Evolutionary conservation across 2,888 invertebrate species (phyloP).

Genomic region (Dicyrtomina minuta): DNA sequence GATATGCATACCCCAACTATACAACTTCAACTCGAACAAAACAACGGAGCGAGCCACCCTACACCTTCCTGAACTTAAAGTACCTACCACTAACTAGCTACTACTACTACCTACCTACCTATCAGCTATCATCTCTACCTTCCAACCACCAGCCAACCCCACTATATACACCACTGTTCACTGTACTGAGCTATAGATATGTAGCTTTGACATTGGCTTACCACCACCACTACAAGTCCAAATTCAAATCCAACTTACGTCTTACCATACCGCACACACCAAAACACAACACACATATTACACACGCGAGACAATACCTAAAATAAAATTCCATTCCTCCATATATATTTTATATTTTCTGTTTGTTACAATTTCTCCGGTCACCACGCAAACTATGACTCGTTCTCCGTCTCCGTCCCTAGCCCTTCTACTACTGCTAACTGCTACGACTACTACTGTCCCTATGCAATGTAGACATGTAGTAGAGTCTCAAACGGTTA

Average conservation of each 20-base stretch:
- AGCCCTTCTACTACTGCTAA: too few species aligned
- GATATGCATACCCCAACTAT: background rate
- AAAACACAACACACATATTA: background rate
- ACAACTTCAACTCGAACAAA: background rate
- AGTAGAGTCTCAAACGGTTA: slow-evolving; percentile 22
- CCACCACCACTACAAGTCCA: too few species aligned
- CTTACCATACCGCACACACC: slow-evolving; percentile 18
- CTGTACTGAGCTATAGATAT: too few species aligned
- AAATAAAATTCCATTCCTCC: slow-evolving; percentile 24
- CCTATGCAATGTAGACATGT: too few species aligned
- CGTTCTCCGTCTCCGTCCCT: background rate
- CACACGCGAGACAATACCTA: slow-evolving; percentile 16
- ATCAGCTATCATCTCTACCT: too few species aligned
- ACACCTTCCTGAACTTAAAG: background rate
- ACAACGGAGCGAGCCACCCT: background rate
- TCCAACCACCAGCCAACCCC: too few species aligned
- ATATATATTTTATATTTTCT: too few species aligned
- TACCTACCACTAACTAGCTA: background rate
- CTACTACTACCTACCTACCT: background rate
- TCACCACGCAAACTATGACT: background rate
- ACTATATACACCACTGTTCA: too few species aligned
- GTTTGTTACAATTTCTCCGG: background rate
- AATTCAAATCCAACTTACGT: too few species aligned
- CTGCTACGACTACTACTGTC: too few species aligned
- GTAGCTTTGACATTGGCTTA: too few species aligned